These are phyloP conservation scores for Typhlichthys subterraneus DNA, from an alignment of 2,797 vertebrate genomes.

Conservation along the genomic window DNA sequence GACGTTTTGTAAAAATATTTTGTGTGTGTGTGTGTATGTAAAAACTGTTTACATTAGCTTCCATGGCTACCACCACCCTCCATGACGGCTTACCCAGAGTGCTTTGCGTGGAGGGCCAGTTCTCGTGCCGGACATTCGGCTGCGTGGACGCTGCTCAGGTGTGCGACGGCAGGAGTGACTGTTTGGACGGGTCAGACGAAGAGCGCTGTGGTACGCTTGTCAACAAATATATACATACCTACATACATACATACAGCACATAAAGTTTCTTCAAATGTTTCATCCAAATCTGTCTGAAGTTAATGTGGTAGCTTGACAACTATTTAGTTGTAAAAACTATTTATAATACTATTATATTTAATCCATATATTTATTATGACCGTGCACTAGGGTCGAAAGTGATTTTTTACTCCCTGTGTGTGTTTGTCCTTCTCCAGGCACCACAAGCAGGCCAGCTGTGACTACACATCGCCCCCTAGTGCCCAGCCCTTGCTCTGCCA, in stretches of 20 bases:
- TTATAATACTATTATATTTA: too few relatives aligned
- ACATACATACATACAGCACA: neutral
- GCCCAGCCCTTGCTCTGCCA: slow-evolving; percentile 76
- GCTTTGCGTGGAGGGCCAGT: slow-evolving; percentile 77
- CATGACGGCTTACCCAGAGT: slow-evolving; percentile 66
- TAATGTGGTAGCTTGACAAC: neutral
- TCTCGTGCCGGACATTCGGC: slow-evolving; percentile 75
- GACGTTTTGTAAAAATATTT: neutral
- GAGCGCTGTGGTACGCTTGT: slow-evolving; percentile 75
- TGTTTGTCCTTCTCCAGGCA: slow-evolving; percentile 39
- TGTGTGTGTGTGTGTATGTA: neutral
- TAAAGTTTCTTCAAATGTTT: too few relatives aligned
- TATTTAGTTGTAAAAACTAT: too few relatives aligned
- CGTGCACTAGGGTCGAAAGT: too few relatives aligned
- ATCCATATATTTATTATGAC: too few relatives aligned
- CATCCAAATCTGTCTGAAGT: neutral
- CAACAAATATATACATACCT: neutral
- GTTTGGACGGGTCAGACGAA: slow-evolving; percentile 84
- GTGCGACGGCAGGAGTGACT: slow-evolving; percentile 81
- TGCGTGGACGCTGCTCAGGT: slow-evolving; percentile 77
- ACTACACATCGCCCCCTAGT: slow-evolving; percentile 38
- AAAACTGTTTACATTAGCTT: slow-evolving; percentile 31
- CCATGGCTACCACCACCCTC: slow-evolving; percentile 26
- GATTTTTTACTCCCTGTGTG: neutral
- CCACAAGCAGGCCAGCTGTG: slow-evolving; percentile 32